Conservation (phyloP, 2,797 vertebrate genomes). For the Schizothorax lantsangensis region DNA sequence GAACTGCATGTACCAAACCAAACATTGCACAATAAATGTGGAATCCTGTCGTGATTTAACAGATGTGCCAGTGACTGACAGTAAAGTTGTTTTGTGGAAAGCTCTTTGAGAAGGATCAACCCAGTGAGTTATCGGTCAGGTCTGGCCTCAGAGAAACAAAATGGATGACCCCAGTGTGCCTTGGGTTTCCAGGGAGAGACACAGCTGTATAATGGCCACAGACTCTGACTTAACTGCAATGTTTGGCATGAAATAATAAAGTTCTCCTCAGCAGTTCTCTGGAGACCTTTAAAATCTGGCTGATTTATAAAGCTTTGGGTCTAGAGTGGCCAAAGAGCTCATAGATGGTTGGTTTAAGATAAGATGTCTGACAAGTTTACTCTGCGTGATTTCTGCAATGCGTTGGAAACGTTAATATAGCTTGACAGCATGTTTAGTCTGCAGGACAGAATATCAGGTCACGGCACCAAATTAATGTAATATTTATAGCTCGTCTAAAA, state of each 20-base stretch:
- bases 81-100: not conserved
- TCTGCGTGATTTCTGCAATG: not conserved
- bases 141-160: not conserved
- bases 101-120: not conserved
- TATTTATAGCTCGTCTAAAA: not conserved
- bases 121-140: not conserved
- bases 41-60: not conserved
- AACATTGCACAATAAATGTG: not conserved
- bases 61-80: not conserved
- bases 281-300: not conserved
- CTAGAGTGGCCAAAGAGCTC: constrained; percentile 6
- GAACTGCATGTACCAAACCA: not conserved
- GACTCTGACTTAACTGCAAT: constrained; percentile 5
- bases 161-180: not conserved
- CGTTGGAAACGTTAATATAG: not conserved
- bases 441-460: constrained; percentile 11
- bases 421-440: constrained; percentile 50
- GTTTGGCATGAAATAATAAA: constrained; percentile 21
- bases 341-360: constrained; percentile 17
- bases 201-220: not conserved
- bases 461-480: not conserved
- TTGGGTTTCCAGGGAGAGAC: constrained; percentile 3
- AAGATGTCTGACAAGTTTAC: constrained; percentile 4
- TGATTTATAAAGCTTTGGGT: constrained; percentile 23
- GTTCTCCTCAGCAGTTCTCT: not conserved